Evolutionary conservation across 53 echinoderm and acorn worm species (phyloP).

Genomic region (Hippasteria phrygiana): DNA sequence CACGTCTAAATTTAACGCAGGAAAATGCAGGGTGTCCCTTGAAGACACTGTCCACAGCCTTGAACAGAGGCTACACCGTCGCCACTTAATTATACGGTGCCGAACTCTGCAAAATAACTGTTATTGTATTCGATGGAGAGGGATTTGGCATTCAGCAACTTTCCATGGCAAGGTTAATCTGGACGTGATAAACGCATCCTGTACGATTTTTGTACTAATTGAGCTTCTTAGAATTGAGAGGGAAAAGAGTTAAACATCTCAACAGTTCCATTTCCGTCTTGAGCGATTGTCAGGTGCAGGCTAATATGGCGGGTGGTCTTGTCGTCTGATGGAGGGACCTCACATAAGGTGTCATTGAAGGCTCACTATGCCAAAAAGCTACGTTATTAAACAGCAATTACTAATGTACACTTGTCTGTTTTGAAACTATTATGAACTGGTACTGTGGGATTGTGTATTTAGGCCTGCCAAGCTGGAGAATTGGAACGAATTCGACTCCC

Average conservation of each 20-base stretch:
- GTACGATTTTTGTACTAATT: background rate
- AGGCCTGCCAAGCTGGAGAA: background rate
- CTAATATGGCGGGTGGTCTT: slow-evolving; percentile 29
- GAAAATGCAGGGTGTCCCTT: too few relatives aligned
- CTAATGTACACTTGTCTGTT: background rate
- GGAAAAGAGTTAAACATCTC: background rate
- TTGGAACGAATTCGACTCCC: background rate
- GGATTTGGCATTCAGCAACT: background rate
- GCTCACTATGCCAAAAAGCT: slow-evolving; percentile 8
- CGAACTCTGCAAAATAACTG: background rate
- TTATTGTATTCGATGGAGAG: too few relatives aligned
- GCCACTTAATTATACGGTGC: too few relatives aligned
- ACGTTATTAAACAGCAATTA: slow-evolving; percentile 62
- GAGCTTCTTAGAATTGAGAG: background rate
- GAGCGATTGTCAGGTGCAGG: background rate
- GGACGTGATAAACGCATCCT: background rate
- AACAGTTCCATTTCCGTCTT: background rate
- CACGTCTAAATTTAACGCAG: too few relatives aligned
- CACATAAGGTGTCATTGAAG: slow-evolving; percentile 33
- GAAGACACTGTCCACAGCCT: background rate
- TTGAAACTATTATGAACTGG: too few relatives aligned
- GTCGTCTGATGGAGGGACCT: slow-evolving; percentile 14
- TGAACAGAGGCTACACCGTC: background rate
- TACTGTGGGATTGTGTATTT: too few relatives aligned
- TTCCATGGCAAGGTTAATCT: background rate